Base-by-base conservation (phyloP, 2,797 vertebrate genomes). In the Pempheris klunzingeri region DNA sequence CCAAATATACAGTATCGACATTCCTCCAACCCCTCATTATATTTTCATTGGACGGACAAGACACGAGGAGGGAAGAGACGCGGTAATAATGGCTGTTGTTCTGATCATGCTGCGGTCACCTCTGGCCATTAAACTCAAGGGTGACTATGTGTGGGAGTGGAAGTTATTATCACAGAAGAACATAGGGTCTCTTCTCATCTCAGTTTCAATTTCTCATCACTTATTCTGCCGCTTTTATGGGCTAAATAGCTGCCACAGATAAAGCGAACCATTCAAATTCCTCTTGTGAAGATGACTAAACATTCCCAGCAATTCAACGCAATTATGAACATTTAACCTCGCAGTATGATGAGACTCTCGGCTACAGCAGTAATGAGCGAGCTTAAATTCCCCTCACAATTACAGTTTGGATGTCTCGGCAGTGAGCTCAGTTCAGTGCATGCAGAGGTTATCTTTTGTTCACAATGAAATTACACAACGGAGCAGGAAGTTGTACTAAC, bases 1-100 rank as follows among this genome's bases (percentile, higher is more conserved):
- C 85, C 90, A 90, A 92, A 91, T 88, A 88, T 90, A 89, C 84
- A 85, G 71, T 78, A 85, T 80, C 66, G 73, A 75, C 87, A 88
- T 88, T 85, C 88, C 84, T 87, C 67, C 24, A 54, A 67, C 24
- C 68, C 71, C 71, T 88, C 75, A 57, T 89, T 87, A 85, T 90
- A 74, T 88, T 89, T 91, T 90, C 83, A 75, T 63, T 83, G 82
- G 77, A 83, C 54, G 34, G 64, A 76, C 68, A 49, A 64, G 78
- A 87, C 70, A 52, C 4, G 8, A 64, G 53, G 43, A 55, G 49
- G 71, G 67, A 67, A 50, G 38, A 72, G 63, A 57, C 58, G 7
- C 50, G 5, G 12, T 41, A 63, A 62, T 77, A 78, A 66, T 54
- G 73, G 55, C 36, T 60, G 55, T 50, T 81, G 77, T 59, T 74